Conservation (phyloP, 2,797 vertebrate genomes). For the Luscinia luscinia region DNA sequence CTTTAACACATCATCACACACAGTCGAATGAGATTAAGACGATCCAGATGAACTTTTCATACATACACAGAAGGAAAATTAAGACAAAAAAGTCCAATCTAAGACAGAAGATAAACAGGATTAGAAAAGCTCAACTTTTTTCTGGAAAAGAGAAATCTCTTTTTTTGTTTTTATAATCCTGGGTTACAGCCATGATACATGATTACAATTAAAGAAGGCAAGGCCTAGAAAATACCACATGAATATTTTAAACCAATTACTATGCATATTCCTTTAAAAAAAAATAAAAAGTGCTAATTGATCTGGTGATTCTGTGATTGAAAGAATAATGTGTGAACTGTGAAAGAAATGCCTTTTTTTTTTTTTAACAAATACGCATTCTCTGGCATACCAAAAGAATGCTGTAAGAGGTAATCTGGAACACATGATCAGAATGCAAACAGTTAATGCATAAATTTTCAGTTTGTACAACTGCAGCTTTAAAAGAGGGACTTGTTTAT, state of each 20-base stretch:
- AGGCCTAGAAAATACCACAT: not conserved
- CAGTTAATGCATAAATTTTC: constrained; percentile 91
- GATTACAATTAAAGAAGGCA: constrained; percentile 41
- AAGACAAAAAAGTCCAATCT: constrained; percentile 46
- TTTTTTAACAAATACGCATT: constrained; percentile 71
- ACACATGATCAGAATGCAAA: constrained; percentile 93
- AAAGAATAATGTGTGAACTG: constrained; percentile 72
- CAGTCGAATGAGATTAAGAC: not conserved
- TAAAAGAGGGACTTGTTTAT: constrained; percentile 93
- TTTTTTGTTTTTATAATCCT: not conserved
- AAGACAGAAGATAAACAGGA: constrained; percentile 33
- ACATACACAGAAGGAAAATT: constrained; percentile 27
- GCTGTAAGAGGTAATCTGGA: constrained; percentile 90
- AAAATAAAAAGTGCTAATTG: constrained; percentile 74
- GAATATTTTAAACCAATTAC: constrained; percentile 54
- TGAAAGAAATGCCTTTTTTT: constrained; percentile 65
- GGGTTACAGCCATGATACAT: constrained; percentile 3
- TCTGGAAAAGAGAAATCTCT: constrained; percentile 4
- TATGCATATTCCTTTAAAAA: constrained; percentile 46
- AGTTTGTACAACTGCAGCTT: constrained; percentile 87
- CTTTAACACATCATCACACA: not conserved
- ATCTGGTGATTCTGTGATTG: constrained; percentile 73
- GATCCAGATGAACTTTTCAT: constrained; percentile 50
- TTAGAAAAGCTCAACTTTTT: constrained; percentile 32
- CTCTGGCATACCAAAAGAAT: constrained; percentile 82